These are phyloP conservation scores for Cecidostiba fungosa DNA, from an alignment of 2,888 invertebrate species.

Conservation along the genomic window DNA sequence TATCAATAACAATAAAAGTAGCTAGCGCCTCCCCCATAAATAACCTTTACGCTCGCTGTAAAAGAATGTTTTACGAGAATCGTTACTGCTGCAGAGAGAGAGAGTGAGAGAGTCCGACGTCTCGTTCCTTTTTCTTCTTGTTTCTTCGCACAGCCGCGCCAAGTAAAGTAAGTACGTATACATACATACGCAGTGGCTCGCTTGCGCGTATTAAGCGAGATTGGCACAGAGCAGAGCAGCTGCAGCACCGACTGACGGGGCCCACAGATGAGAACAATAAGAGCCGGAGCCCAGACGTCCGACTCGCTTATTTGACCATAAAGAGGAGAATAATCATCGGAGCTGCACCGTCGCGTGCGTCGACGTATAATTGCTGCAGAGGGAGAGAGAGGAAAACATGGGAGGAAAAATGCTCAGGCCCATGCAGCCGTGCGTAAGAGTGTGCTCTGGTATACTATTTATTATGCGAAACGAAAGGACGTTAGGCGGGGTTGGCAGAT, in stretches of 20 bases:
- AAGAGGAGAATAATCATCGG: constrained; percentile 31
- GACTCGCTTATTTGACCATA: constrained; percentile 4
- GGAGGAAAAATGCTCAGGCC: not conserved
- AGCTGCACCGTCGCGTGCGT: not conserved
- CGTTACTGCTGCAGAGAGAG: not conserved
- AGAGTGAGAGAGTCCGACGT: not conserved
- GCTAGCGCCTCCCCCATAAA: not conserved
- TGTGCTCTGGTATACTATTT: not conserved
- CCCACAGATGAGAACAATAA: constrained; percentile 20
- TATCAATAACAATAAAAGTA: not conserved
- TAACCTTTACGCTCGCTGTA: not conserved
- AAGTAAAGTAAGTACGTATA: not conserved
- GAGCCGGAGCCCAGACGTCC: constrained; percentile 12
- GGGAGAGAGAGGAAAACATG: not conserved
- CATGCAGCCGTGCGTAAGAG: not conserved
- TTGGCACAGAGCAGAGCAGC: constrained; percentile 24
- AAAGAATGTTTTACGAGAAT: constrained; percentile 15
- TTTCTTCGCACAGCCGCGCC: not conserved
- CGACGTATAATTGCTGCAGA: not conserved
- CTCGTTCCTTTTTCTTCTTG: not conserved
- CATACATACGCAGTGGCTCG: not conserved
- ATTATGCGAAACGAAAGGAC: too few relatives aligned
- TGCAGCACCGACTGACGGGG: constrained; percentile 1
- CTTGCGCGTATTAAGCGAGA: not conserved
- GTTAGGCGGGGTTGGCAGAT: too few relatives aligned